phyloP scores from a whole-genome alignment of 2,797 vertebrate genomes.

The Epinephelus malabaricus region DNA sequence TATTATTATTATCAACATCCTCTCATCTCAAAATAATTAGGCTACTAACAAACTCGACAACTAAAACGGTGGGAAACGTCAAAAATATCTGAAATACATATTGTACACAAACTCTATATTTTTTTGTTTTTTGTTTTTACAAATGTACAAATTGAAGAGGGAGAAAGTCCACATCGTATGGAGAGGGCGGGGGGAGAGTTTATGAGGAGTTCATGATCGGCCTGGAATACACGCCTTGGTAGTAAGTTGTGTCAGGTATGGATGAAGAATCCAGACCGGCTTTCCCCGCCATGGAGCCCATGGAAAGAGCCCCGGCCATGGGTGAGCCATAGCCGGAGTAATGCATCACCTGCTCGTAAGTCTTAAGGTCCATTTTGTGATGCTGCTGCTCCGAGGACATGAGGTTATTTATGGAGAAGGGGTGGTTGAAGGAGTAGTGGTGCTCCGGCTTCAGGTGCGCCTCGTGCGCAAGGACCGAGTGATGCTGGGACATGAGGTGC shows the following conservation, averaged over 20 bases:
- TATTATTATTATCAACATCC: slow-evolving; percentile 70
- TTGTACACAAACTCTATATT: slow-evolving; percentile 88
- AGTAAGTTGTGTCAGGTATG: slow-evolving; percentile 95
- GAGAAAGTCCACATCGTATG: slow-evolving; percentile 73
- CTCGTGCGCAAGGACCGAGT: slow-evolving; percentile 93
- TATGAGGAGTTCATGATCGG: slow-evolving; percentile 99
- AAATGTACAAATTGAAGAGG: slow-evolving; percentile 86
- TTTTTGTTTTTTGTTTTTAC: slow-evolving; percentile 80
- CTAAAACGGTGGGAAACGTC: slow-evolving; percentile 88
- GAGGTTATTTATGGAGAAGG: slow-evolving; percentile 99
- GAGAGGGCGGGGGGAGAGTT: slow-evolving; percentile 52
- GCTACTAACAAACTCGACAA: slow-evolving; percentile 88
- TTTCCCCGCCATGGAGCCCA: slow-evolving; percentile 97
- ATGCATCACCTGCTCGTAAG: slow-evolving; percentile 99
- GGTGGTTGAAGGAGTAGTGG: slow-evolving; percentile 99
- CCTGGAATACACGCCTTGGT: slow-evolving; percentile 97
- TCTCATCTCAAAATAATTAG: slow-evolving; percentile 86
- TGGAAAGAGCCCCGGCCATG: slow-evolving; percentile 94
- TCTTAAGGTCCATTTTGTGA: slow-evolving; percentile 99
- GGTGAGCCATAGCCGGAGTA: slow-evolving; percentile 96
- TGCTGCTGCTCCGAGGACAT: slow-evolving; percentile 99
- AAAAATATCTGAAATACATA: slow-evolving; percentile 88
- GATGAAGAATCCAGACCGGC: slow-evolving; percentile 92
- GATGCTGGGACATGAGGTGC: slow-evolving; percentile 92
- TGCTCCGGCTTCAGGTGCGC: slow-evolving; percentile 97